phyloP scores from a whole-genome alignment of 2,113 vertebrate species.

The Pangasianodon hypophthalmus region DNA sequence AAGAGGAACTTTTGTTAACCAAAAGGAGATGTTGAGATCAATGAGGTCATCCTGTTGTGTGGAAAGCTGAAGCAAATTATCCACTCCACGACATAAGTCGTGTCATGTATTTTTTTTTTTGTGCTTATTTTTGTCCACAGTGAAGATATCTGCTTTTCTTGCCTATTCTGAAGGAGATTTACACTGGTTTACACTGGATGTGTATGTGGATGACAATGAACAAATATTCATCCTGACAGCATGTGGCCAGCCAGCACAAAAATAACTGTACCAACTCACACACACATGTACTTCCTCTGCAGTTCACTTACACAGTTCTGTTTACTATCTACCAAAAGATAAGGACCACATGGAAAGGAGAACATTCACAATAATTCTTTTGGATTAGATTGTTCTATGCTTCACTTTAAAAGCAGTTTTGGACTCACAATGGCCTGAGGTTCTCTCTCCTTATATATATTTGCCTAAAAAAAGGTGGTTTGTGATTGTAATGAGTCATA shows the following conservation, averaged over 20 bases:
- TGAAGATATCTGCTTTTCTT: not conserved
- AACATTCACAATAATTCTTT: not conserved
- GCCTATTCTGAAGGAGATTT: not conserved
- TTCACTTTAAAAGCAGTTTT: not conserved
- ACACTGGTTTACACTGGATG: not conserved
- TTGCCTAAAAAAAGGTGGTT: not conserved
- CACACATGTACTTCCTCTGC: conserved; percentile 33
- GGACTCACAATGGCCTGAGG: not conserved
- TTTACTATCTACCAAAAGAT: not conserved
- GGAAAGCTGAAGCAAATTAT: not conserved
- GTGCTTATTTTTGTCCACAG: not conserved
- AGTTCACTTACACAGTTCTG: not conserved
- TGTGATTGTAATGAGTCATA: not conserved
- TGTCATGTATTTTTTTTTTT: not conserved
- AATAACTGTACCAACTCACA: conserved; percentile 53
- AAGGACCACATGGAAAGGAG: not conserved
- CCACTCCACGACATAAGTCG: not conserved
- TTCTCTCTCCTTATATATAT: not conserved
- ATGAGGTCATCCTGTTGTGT: conserved; percentile 21
- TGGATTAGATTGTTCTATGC: not conserved
- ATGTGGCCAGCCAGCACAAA: conserved; percentile 59
- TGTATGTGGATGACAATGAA: conserved; percentile 39
- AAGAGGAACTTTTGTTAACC: conserved; percentile 40
- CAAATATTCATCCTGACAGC: conserved; percentile 53
- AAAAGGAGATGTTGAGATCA: conserved; percentile 43